A percentile compares a stretch with the other conserved stretches of the same genome.
Evolutionary conservation across 2,113 vertebrate genomes (phyloP).

Genomic region (Petrocephalus zakoni): DNA sequence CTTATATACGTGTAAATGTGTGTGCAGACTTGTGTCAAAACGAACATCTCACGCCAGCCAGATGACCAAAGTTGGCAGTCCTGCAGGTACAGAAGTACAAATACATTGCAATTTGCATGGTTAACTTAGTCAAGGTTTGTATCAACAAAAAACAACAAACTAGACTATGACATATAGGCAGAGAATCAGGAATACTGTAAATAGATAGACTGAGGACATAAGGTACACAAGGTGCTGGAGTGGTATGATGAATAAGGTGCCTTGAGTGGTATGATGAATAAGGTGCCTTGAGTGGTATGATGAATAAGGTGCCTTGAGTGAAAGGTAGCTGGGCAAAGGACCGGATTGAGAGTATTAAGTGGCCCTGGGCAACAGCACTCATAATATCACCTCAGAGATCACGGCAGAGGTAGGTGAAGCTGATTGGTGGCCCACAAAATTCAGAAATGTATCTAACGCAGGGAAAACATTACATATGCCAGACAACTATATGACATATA

Average conservation of each 20-base stretch:
- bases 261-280: no score
- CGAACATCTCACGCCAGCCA: no score
- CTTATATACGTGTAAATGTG: no score
- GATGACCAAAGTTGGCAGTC: no score
- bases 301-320: no score
- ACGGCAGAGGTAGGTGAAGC: neutral
- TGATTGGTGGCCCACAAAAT: neutral
- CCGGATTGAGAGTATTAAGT: no score
- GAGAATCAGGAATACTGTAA: neutral
- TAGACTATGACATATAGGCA: neutral
- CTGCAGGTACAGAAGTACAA: neutral
- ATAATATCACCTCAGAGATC: neutral
- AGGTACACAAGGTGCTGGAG: neutral
- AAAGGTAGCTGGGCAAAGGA: no score
- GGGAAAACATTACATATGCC: neutral
- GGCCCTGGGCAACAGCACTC: neutral
- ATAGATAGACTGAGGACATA: no score
- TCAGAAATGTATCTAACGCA: neutral
- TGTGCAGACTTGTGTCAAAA: no score
- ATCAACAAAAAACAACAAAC: neutral
- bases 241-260: no score
- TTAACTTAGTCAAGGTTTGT: neutral
- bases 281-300: no score
- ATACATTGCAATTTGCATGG: neutral
- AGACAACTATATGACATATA: neutral